These are phyloP conservation scores for Etia nguti DNA, from an alignment of 2,113 vertebrate species.

Conservation along the genomic window DNA sequence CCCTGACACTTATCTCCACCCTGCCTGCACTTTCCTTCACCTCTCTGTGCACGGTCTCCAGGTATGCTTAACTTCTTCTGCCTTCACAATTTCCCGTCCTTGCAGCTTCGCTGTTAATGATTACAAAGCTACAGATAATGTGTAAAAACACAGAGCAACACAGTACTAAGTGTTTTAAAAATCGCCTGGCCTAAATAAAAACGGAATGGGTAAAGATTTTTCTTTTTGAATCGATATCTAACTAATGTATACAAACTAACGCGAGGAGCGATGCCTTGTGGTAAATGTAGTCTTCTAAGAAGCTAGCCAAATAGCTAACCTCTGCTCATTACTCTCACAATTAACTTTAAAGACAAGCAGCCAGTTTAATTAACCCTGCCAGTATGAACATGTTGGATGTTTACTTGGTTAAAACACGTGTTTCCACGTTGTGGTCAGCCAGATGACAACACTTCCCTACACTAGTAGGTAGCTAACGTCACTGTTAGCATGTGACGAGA, in stretches of 20 bases:
- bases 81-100: background rate
- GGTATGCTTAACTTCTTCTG: background rate
- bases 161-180: background rate
- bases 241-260: background rate
- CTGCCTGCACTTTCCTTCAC: no score
- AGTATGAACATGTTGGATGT: background rate
- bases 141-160: background rate
- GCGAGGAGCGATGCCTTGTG: background rate
- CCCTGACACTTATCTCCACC: background rate
- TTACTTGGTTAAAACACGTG: background rate
- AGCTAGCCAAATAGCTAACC: background rate
- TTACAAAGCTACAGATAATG: background rate
- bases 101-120: background rate
- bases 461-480: slow-evolving; percentile 2
- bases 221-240: background rate
- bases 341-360: background rate
- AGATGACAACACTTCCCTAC: background rate
- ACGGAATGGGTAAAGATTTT: background rate
- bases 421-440: background rate
- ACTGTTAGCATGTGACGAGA: slow-evolving; percentile 42
- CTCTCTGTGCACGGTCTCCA: background rate
- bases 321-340: background rate
- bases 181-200: background rate
- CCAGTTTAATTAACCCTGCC: background rate
- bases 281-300: slow-evolving; percentile 21